Conservation (phyloP, 2,113 vertebrate genomes). For the Pseudopipra pipra region DNA sequence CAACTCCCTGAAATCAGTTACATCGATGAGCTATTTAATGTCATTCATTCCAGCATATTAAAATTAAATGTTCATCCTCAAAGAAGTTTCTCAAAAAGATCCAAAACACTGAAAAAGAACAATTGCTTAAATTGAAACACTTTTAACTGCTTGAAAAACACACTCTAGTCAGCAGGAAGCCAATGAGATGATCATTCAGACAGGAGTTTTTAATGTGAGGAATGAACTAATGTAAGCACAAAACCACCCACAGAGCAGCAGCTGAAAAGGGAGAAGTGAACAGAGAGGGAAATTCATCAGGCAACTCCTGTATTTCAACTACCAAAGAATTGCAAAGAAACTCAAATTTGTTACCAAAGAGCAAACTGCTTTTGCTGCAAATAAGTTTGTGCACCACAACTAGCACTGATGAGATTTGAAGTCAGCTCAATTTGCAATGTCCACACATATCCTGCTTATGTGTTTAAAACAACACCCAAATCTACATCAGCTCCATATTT, state of each 20-base stretch:
- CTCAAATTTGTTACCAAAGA: not conserved
- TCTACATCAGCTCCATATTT: not conserved
- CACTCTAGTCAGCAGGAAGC: not conserved
- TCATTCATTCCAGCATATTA: not conserved
- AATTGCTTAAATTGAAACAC: not conserved
- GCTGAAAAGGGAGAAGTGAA: not conserved
- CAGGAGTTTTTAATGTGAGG: not conserved
- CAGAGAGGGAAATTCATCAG: not conserved
- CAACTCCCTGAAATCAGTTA: not conserved
- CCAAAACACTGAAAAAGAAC: not conserved
- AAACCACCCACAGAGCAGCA: not conserved
- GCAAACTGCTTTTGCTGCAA: not conserved
- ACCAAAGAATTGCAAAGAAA: not conserved
- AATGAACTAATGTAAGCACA: not conserved
- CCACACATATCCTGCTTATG: not conserved
- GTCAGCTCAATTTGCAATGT: not conserved
- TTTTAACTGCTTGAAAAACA: not conserved
- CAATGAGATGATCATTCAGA: not conserved
- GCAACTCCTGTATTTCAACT: not conserved
- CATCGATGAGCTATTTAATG: not conserved
- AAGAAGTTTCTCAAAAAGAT: not conserved
- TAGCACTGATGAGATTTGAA: not conserved
- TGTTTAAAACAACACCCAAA: not conserved
- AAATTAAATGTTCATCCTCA: not conserved
- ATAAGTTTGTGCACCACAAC: not conserved